Evolutionary conservation across 92 coral and sea anemone genomes (phyloP).

Genomic region (Siderastrea radians): DNA sequence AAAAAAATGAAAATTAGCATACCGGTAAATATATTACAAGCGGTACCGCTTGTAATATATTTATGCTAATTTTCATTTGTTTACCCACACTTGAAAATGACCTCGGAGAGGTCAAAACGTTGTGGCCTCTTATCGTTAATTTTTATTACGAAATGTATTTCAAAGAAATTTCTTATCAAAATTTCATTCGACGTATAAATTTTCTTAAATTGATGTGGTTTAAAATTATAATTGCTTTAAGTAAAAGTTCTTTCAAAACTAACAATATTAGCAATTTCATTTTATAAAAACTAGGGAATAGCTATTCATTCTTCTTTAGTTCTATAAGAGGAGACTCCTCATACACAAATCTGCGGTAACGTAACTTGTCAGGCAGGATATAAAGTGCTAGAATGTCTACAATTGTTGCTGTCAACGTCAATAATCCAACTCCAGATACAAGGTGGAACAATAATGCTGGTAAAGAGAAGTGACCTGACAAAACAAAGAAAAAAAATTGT

Average conservation of each 20-base stretch:
- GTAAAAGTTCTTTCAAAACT: neutral
- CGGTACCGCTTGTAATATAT: too few species aligned
- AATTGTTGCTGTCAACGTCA: conserved; percentile 95
- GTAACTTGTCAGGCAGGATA: conserved; percentile 83
- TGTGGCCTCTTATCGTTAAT: too few species aligned
- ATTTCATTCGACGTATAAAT: too few species aligned
- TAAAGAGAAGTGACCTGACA: conserved; percentile 87
- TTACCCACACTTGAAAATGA: too few species aligned
- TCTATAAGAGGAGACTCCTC: conserved; percentile 60
- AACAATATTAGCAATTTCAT: neutral
- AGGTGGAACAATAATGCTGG: conserved; percentile 83
- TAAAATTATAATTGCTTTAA: too few species aligned
- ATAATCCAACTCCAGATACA: conserved; percentile 91
- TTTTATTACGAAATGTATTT: too few species aligned
- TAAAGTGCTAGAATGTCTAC: conserved; percentile 90
- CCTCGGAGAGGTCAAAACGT: too few species aligned
- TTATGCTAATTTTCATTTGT: too few species aligned
- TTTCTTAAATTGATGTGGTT: too few species aligned
- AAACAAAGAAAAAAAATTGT: neutral
- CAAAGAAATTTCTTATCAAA: too few species aligned
- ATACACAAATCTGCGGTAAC: conserved; percentile 85
- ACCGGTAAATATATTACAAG: too few species aligned
- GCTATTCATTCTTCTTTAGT: conserved; percentile 18
- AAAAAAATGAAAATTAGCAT: too few species aligned
- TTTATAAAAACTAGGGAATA: neutral